Evolutionary conservation across 92 coral and sea anemone genomes (phyloP), one percentile per base, ranked within the genome.

Genomic region (Epizoanthus rinbou): DNA sequence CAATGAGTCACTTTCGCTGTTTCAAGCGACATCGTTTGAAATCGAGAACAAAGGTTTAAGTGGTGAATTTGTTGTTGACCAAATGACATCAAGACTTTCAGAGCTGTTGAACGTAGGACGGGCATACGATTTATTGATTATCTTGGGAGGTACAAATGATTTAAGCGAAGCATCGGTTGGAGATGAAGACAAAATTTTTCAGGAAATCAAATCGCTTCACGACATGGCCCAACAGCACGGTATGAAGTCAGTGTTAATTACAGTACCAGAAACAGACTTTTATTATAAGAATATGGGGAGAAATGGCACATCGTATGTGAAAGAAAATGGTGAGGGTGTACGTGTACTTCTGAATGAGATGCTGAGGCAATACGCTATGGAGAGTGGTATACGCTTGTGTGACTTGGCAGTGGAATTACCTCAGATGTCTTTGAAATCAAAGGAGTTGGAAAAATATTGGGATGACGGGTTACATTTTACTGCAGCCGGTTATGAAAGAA

Each of bases 131-230:
- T 64, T 93, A 69, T 90, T 91, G 56, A 84, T 93, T 69, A 88
- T 93, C 33, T 74, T 93, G 54, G 97, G 97, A 60, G 97, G 97
- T 15, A 93, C 97, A 13, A 93, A 93, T 69, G 97, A 93, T 84
- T 80, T 93, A 23, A 85, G 88, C 10, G 92, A 88, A 33, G 79
- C 85, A 23, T 73, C 71, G 15, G 15, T 50, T 1, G 97, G 92
- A 1, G 88, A 86, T 59, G 97, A 93, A 79, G 80, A 59, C 5
- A 76, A 74, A 5, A 75, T 93, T 21, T 88, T 88, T 63, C 82
- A 84, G 15, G 94, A 82, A 6, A 87, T 93, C 17, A 71, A 33
- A 75, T 17, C 13, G 9, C 78, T 93, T 10, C 97, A 91, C 73
- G 80, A 57, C 8, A 54, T 57, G 47, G 88, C 86, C 24, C 79